Base-by-base conservation (phyloP, 2,797 vertebrate species). In the Natrix natrix region DNA sequence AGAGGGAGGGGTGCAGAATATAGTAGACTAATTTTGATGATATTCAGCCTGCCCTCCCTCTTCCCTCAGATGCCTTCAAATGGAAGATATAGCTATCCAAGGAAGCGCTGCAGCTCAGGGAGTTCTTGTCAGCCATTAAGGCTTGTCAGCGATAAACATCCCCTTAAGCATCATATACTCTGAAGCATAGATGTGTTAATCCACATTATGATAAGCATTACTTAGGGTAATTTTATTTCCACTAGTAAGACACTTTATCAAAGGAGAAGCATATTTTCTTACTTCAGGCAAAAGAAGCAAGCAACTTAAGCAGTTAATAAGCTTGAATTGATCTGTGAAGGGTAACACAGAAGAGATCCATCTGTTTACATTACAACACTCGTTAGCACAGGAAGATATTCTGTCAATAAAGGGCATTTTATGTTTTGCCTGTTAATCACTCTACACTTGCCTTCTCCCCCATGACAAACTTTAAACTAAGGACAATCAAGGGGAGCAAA, bases 31-130 rank as follows among this genome's bases (percentile, higher is more conserved):
- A 92, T 95, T 95, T 69, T 94, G 54, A 95, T 94, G 0, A 0
- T 95, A 96, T 95, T 94, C 93, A 83, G 66, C 94, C 88, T 63
- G 86, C 52, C 16, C 56, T 13, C 55, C 24, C 86, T 87, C 5
- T 54, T 88, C 91, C 57, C 95, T 95, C 94, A 96, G 96, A 95
- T 95, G 93, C 96, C 96, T 97, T 96, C 95, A 97, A 96, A 95
- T 93, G 94, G 93, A 91, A 86, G 32, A 87, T 96, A 95, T 95
- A 95, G 86, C 87, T 91, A 86, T 97, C 96, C 96, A 69, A 90
- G 90, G 56, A 95, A 94, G 93, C 6, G 90, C 93, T 90, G 91
- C 2, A 20, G 91, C 93, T 93, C 90, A 90, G 94, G 95, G 91
- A 92, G 94, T 88, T 3, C 94, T 89, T 4, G 7, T 92, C 91